phyloP scores from a whole-genome alignment of 2,797 vertebrate species.

The Cuculus canorus region DNA sequence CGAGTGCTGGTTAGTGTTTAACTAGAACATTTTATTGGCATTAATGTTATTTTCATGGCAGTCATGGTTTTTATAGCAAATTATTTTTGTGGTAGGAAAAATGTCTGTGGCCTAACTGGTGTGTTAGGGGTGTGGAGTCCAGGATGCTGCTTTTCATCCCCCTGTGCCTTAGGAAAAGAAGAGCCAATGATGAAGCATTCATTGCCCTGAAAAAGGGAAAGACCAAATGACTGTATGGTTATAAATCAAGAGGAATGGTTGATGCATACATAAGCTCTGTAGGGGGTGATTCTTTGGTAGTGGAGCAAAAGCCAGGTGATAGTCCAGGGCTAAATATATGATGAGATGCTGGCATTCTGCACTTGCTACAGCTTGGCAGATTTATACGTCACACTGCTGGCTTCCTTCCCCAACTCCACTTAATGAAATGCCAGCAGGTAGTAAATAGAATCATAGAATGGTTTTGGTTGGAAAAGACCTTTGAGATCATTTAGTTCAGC shows the following conservation, averaged over 20 bases:
- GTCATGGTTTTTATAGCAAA: not conserved
- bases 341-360: not conserved
- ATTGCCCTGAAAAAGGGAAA: not conserved
- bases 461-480: no score
- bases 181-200: not conserved
- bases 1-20: slow-evolving; percentile 88
- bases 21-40: not conserved
- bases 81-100: not conserved
- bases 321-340: not conserved
- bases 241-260: not conserved
- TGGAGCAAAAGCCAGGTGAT: not conserved
- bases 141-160: not conserved
- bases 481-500: no score
- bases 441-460: not conserved
- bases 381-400: not conserved
- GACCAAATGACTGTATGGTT: not conserved
- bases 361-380: not conserved
- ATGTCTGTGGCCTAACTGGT: not conserved
- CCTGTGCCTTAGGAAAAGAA: not conserved
- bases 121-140: not conserved
- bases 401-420: not conserved
- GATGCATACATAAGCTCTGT: not conserved
- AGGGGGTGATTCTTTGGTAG: not conserved
- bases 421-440: not conserved
- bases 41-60: not conserved